phyloP scores from a whole-genome alignment of 2,113 vertebrate species.

The Cynocephalus volans region DNA sequence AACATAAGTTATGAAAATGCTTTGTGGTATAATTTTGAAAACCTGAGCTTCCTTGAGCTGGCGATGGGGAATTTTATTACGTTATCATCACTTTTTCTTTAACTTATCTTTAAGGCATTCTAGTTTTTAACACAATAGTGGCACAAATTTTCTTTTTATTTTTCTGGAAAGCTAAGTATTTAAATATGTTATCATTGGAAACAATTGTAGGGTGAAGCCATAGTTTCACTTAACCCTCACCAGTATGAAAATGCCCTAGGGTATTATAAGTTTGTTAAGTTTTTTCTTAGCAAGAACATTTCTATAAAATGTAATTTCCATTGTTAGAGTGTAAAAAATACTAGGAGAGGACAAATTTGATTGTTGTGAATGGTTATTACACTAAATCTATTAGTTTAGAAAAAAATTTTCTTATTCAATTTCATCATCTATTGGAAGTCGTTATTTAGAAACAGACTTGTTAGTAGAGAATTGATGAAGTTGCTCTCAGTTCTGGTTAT shows the following conservation, averaged over 20 bases:
- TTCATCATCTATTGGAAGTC: slow-evolving; percentile 1
- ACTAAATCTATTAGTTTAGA: slow-evolving; percentile 43
- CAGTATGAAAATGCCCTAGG: neutral
- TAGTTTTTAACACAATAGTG: slow-evolving; percentile 15
- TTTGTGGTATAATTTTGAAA: slow-evolving; percentile 40
- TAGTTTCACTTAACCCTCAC: neutral
- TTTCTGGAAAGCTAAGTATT: slow-evolving; percentile 41
- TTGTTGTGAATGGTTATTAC: neutral
- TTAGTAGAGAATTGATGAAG: slow-evolving; percentile 37
- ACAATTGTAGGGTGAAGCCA: neutral
- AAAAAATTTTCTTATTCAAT: neutral
- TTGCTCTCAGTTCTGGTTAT: neutral
- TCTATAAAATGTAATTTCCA: slow-evolving; percentile 47
- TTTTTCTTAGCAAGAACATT: slow-evolving; percentile 49
- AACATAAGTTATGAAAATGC: slow-evolving; percentile 18
- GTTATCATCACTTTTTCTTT: neutral
- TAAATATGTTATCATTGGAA: neutral
- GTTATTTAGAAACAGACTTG: neutral
- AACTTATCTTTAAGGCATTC: neutral
- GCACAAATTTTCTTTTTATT: neutral
- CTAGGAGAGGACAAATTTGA: slow-evolving; percentile 6
- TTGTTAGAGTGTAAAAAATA: neutral
- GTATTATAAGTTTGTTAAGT: slow-evolving; percentile 12
- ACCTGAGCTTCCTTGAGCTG: neutral
- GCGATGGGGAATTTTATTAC: slow-evolving; percentile 33